Conservation (phyloP, 2,797 vertebrate species). For the Onychomys leucogaster region DNA sequence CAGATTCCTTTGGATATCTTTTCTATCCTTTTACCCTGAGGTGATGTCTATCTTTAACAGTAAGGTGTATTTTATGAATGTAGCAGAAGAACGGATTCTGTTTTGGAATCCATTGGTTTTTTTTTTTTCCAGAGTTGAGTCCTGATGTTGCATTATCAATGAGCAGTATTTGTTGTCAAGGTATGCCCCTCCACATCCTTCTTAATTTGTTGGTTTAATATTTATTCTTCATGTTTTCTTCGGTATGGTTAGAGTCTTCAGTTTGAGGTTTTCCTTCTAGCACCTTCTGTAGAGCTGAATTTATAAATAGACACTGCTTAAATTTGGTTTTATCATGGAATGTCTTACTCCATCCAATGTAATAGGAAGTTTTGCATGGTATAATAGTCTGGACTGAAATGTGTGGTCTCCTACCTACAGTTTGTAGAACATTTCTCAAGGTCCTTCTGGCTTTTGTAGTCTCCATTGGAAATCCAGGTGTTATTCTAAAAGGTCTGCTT, state of each 20-base stretch:
- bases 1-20: neutral
- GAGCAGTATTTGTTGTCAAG: neutral
- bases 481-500: neutral
- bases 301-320: neutral
- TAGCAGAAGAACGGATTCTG: neutral
- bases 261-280: neutral
- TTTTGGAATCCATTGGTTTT: neutral
- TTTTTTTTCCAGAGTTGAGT: neutral
- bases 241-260: neutral
- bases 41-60: neutral
- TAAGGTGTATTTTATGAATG: neutral
- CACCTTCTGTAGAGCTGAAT: neutral
- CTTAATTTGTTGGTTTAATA: neutral
- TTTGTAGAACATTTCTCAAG: neutral
- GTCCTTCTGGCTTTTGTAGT: neutral
- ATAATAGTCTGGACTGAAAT: neutral
- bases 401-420: neutral
- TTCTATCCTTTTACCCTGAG: neutral
- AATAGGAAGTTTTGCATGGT: neutral
- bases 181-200: neutral
- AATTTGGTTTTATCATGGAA: neutral
- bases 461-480: too few relatives aligned
- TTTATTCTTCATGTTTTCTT: neutral
- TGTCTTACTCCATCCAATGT: neutral
- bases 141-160: neutral